Base-by-base conservation (phyloP, 1,140 invertebrate genomes). In the Drosophila kurseongensis region DNA sequence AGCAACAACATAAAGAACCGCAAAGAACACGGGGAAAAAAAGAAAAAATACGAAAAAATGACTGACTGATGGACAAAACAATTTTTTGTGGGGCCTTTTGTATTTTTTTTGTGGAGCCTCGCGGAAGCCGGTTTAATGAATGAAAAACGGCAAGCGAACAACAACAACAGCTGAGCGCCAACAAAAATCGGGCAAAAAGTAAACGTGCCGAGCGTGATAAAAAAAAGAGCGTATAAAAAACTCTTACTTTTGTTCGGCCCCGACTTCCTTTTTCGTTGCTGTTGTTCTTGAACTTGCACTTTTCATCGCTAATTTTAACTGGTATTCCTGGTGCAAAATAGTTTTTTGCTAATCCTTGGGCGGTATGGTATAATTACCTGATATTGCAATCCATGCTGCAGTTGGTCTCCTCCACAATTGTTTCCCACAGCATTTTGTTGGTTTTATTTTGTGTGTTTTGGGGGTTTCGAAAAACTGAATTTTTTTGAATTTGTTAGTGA, bases 341-440 rank as follows among this genome's bases (percentile, higher is more conserved):
- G 29, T 54, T 66, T 35, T 62, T 40, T 62, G 36, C 54, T 62
- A 77, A 48, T 73, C 59, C 35, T 42, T 47, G 65, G 16, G 48
- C 61, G 52, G 52, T 56, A 68, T 88, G 52, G 52, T 56, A 68
- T 88, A 91, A 74, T 91, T 91, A 91, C 91, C 90, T 91, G 82
- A 78, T 76, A 73, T 85, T 85, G 83, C 78, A 91, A 73, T 91
- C 91, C 91, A 91, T 91, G 44, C 48, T 68, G 79, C 90, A 85
- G 67, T 81, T 89, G 61, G 59, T 83, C 57, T 91, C 91, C 72
- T 91, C 91, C 52, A 59, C 67, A 60, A 91, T 91, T 42, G 86
- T 73, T 85, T 91, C 91, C 91, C 91, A 91, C 72, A 90, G 50
- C 91, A 91, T 91, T 85, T 91, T 91, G 82, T 50, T 55, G 48